Base-by-base conservation (phyloP, 2,113 vertebrate species). In the Mesoclemmys tuberculata region DNA sequence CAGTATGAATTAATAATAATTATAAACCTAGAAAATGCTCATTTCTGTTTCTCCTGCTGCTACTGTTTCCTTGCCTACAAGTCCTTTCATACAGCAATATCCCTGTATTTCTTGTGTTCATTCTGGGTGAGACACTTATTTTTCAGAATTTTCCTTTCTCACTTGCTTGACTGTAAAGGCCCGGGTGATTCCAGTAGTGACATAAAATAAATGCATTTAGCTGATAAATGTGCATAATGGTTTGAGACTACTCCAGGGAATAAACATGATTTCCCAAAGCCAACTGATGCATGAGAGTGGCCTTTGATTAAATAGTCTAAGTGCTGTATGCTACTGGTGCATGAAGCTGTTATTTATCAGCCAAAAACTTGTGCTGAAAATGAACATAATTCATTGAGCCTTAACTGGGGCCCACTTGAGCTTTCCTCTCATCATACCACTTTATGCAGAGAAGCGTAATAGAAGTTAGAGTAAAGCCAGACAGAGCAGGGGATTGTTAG, bases 271-370 rank as follows among this genome's bases (percentile, higher is more conserved):
- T 98, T 97, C 89, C 93, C 89, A 92, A 96, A 98, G 94, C 93
- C 97, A 97, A 96, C 94, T 0, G 93, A 96, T 96, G 97, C 93
- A 87, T 97, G 93, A 97, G 97, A 91, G 94, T 96, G 96, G 93
- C 94, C 93, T 97, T 97, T 96, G 98, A 98, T 98, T 97, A 97
- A 98, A 97, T 98, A 98, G 97, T 97, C 97, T 88, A 95, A 95
- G 97, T 96, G 94, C 94, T 86, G 75, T 94, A 93, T 92, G 93
- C 95, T 98, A 98, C 98, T 97, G 96, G 88, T 95, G 97, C 97
- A 82, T 95, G 96, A 96, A 98, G 80, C 92, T 97, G 95, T 97
- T 97, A 97, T 98, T 98, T 98, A 98, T 97, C 97, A 97, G 97
- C 79, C 82, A 97, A 97, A 98, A 96, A 95, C 97, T 97, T 95